Evolutionary conservation across 2,113 vertebrate genomes (phyloP), one percentile per base, ranked within the genome.

Genomic region (Nothobranchius kuhntae): DNA sequence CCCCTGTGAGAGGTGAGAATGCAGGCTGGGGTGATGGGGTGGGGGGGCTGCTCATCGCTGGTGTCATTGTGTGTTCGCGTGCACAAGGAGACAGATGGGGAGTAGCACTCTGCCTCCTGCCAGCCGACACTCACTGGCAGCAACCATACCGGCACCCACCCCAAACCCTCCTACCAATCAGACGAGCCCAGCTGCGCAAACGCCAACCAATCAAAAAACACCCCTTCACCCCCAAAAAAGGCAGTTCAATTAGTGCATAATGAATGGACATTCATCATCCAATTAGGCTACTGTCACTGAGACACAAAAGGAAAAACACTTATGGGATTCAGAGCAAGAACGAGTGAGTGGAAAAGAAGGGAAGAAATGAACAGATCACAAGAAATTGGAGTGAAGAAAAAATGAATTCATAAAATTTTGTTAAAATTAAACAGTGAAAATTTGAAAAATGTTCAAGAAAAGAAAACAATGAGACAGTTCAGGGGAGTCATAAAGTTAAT

Each of bases 211-310:
- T 96, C 94, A 44, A 36, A 62, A 21, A 14, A 7, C 13, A 52
- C n/a, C 14, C 30, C 30, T 4, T 3, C 30, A 3, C 30, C 30
- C 24, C 44, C 10, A 35, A 51, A 57, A 42, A 51, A 91, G 87
- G 93, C 92, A 92, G 93, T 95, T 96, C 94, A 97, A 98, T 98
- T 96, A 98, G 93, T 92, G 92, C 90, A 91, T 95, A 96, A 96
- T 98, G 95, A 97, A 97, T 94, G 95, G 91, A 97, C 96, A 99
- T 99, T 96, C 95, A 97, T 99, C 98, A 99, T 98, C 98, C 95
- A 98, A 98, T 98, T 98, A 99, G 93, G 95, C 95, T 96, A 95
- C 95, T 99, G 97, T 97, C 96, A 96, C 82, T 85, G 82, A 90
- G 93, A 92, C 93, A 96, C 93, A 95, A 94, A 95, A 93, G 93